Percentiles rank a stretch among this genome's conserved stretches.
Conservation (phyloP, 2,113 vertebrate species). For the Holacanthus passer region DNA sequence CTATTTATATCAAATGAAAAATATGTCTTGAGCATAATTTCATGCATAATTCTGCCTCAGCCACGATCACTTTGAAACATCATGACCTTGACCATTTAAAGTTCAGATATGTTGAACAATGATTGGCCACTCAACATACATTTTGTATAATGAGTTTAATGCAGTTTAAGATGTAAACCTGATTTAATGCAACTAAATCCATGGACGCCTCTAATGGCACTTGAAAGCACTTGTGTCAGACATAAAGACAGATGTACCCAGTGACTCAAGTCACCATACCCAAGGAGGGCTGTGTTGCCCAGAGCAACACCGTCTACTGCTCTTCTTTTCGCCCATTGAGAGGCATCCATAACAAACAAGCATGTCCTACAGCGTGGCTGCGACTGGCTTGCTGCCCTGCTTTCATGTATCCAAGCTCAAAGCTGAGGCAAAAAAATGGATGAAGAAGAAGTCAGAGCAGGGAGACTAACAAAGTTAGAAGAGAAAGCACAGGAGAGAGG, state of each 20-base stretch:
- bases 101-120: constrained; percentile 1
- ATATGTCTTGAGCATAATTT: background rate
- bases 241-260: constrained; percentile 56
- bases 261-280: constrained; percentile 49
- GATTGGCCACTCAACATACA: background rate
- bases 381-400: constrained; percentile 45
- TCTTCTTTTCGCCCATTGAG: constrained; percentile 53
- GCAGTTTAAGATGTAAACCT: constrained; percentile 28
- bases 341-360: constrained; percentile 73
- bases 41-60: background rate
- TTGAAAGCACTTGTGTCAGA: constrained; percentile 61
- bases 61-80: background rate
- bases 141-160: constrained; percentile 31
- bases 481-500: constrained; percentile 24
- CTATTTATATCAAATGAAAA: background rate
- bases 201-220: constrained; percentile 48
- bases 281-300: constrained; percentile 64
- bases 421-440: constrained; percentile 5
- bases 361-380: constrained; percentile 57
- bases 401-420: constrained; percentile 55
- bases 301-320: constrained; percentile 64
- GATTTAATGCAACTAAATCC: constrained; percentile 26
- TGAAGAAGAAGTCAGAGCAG: constrained; percentile 38
- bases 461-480: constrained; percentile 46
- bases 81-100: background rate